Conservation (phyloP, 2,797 vertebrate genomes). For the Simalia tracyae region DNA sequence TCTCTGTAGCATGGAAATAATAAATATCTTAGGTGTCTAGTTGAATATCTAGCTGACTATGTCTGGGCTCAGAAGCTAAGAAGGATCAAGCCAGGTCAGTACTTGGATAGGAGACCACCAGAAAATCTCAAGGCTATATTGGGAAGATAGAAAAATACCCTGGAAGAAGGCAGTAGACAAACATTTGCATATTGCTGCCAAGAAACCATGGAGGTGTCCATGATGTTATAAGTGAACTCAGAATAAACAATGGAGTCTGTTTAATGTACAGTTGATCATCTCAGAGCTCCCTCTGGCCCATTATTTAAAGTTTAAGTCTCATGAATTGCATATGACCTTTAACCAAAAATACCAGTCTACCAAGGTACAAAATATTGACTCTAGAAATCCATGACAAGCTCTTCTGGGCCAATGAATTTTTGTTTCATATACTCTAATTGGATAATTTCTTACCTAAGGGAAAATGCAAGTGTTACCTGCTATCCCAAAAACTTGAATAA, state of each 20-base stretch:
- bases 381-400: not conserved
- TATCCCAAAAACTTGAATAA: not conserved
- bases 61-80: not conserved
- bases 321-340: not conserved
- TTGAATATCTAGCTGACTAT: not conserved
- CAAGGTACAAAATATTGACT: not conserved
- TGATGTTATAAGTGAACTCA: not conserved
- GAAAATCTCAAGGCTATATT: not conserved
- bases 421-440: not conserved
- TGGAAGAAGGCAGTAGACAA: not conserved
- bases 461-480: not conserved
- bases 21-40: not conserved
- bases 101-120: not conserved
- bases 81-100: not conserved
- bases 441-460: not conserved
- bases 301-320: not conserved
- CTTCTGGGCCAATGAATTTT: not conserved
- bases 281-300: not conserved
- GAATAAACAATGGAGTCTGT: not conserved
- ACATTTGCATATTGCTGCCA: not conserved
- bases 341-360: not conserved
- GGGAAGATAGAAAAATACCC: not conserved
- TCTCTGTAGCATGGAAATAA: not conserved
- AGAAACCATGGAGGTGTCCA: not conserved
- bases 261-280: not conserved